Base-by-base conservation (phyloP, 2,797 vertebrate species). In the Notoglanidium macrostoma region DNA sequence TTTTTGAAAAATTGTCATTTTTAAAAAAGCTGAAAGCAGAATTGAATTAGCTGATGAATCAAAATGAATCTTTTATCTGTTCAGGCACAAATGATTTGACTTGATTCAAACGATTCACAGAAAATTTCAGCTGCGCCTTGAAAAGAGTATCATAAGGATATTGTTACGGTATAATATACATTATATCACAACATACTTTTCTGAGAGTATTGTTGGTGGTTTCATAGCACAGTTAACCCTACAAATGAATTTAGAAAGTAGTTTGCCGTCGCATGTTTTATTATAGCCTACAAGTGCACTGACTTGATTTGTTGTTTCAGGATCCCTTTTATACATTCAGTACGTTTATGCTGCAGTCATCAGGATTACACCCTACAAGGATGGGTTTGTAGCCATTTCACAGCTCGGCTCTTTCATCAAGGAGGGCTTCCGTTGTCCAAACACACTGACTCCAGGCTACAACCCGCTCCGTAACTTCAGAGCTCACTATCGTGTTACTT, bases 321-420 rank as follows among this genome's bases (percentile, higher is more conserved):
- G 96, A 9, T 91, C 92, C 26, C 93, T 97, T 49, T 91, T 98
- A 67, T 94, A 93, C 0, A 93, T 95, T 6, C 96, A 96, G 92
- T 94, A 93, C 14, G 92, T 96, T 51, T 93, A 97, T 51, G 91
- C 96, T 0, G 86, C 96, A 0, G 92, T 96, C 1, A 93, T 94
- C 84, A 92, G 91, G 70, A 96, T 95, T 74, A 59, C 94, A 55
- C 92, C 96, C 5, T 94, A 91, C 14, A 89, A 93, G 84, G 94
- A 94, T 0, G 95, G 97, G 40, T 96, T 97, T 2, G 91, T 95
- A 70, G 96, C 94, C 0, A 32, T 95, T 73, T 94, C 95, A 0
- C 92, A 92, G 90, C 92, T 92, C 0, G 96, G 96, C 1, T 91
- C 89, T 5, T 87, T 94, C 65, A 93, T 97, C 83, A 88, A 68